Conservation (phyloP, 1,140 invertebrate genomes). For the Anadara kagoshimensis region DNA sequence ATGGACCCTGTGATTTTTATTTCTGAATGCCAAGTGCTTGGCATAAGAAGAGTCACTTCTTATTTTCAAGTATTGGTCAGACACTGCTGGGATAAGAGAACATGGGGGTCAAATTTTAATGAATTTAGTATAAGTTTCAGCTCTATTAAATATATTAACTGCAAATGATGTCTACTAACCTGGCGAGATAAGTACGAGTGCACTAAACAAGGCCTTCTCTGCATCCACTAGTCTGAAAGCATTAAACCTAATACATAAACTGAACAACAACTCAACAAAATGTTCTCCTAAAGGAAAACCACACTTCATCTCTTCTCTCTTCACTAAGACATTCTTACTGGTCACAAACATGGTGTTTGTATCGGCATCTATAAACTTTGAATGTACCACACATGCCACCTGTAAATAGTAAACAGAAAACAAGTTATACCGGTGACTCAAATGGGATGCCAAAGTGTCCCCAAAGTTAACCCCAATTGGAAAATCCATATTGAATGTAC, state of each 20-base stretch:
- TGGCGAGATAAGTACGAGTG: conserved; percentile 94
- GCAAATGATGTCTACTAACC: conserved; percentile 74
- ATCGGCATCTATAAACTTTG: conserved; percentile 69
- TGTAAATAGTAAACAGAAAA: conserved; percentile 35
- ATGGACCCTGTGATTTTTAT: too few relatives aligned
- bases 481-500: too few relatives aligned
- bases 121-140: too few relatives aligned
- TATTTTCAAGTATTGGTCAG: too few relatives aligned
- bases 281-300: conserved; percentile 70
- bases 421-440: neutral
- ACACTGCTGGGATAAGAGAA: too few relatives aligned
- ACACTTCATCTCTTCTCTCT: conserved; percentile 69
- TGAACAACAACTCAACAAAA: conserved; percentile 97
- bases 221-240: conserved; percentile 90
- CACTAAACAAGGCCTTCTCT: conserved; percentile 95
- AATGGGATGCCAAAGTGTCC: too few relatives aligned
- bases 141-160: too few relatives aligned
- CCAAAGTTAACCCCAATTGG: too few relatives aligned
- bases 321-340: conserved; percentile 59
- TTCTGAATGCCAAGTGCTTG: too few relatives aligned
- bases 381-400: conserved; percentile 72
- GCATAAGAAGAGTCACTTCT: too few relatives aligned
- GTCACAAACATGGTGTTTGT: conserved; percentile 69
- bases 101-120: too few relatives aligned
- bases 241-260: conserved; percentile 96